These are phyloP conservation scores for Pseudochaenichthys georgianus DNA, from an alignment of 2,797 vertebrate genomes.

Conservation along the genomic window DNA sequence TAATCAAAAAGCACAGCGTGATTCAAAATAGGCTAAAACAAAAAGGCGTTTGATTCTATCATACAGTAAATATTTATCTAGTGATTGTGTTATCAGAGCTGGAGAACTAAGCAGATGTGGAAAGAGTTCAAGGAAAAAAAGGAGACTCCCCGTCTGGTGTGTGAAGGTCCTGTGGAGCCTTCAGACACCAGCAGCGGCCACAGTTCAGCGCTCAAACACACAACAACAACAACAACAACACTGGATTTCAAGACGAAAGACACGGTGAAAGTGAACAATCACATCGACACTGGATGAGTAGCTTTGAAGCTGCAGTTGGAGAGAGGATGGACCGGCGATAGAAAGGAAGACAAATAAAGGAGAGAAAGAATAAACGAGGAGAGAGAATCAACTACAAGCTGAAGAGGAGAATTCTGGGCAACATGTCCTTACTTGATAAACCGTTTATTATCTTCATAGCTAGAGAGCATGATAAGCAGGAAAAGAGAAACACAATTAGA, in stretches of 20 bases:
- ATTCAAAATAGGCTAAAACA: slow-evolving; percentile 21
- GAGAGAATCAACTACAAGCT: slow-evolving; percentile 83
- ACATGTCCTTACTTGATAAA: slow-evolving; percentile 99
- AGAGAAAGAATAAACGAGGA: slow-evolving; percentile 44
- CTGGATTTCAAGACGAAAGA: slow-evolving; percentile 56
- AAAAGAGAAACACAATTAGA: slow-evolving; percentile 99
- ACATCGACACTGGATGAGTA: slow-evolving; percentile 60
- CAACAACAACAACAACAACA: slow-evolving; percentile 50
- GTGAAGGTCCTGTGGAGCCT: slow-evolving; percentile 77
- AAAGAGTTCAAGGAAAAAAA: slow-evolving; percentile 68
- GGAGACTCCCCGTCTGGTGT: slow-evolving; percentile 50
- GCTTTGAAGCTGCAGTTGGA: slow-evolving; percentile 48
- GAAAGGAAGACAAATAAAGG: slow-evolving; percentile 1
- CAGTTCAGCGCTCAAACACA: slow-evolving; percentile 74
- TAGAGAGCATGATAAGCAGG: slow-evolving; percentile 99
- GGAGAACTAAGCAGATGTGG: slow-evolving; percentile 67
- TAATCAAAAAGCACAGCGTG: slow-evolving; percentile 13
- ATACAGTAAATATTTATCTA: slow-evolving; percentile 19
- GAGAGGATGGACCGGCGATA: slow-evolving; percentile 37
- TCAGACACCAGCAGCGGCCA: slow-evolving; percentile 72
- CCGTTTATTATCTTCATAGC: slow-evolving; percentile 99
- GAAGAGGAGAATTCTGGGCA: slow-evolving; percentile 90
- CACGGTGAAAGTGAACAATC: slow-evolving; percentile 61
- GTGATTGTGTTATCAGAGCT: slow-evolving; percentile 62
- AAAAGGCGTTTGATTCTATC: background rate